phyloP scores from a whole-genome alignment of 2,888 invertebrate species.

The Lepidochitona cinerea region DNA sequence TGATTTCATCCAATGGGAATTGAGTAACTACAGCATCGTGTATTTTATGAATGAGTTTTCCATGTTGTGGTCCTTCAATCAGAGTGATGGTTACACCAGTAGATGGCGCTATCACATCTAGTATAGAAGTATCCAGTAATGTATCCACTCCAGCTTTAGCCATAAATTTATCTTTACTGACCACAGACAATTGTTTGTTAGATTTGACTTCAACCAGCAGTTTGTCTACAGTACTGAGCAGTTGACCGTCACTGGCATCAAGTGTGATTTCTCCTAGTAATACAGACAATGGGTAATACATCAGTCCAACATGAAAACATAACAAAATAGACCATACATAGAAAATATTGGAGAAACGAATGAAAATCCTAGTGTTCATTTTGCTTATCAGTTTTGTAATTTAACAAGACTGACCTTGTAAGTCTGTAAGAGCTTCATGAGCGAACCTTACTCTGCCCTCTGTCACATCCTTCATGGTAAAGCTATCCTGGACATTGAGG shows the following conservation, averaged over 20 bases:
- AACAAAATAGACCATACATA: too few relatives aligned
- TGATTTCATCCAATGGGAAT: constrained; percentile 52
- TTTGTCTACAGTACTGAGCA: constrained; percentile 34
- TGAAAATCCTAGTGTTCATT: too few relatives aligned
- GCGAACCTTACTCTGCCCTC: constrained; percentile 34
- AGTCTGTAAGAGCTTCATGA: too few relatives aligned
- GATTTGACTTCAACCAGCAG: constrained; percentile 37
- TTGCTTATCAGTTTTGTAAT: too few relatives aligned
- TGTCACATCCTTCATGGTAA: constrained; percentile 41
- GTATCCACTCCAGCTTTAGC: constrained; percentile 38
- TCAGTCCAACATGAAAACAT: neutral
- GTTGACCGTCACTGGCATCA: constrained; percentile 44
- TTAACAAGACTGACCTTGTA: too few relatives aligned
- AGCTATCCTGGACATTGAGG: constrained; percentile 36
- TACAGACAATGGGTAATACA: neutral
- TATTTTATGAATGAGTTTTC: constrained; percentile 32
- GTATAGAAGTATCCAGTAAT: constrained; percentile 29
- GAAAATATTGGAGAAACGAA: too few relatives aligned
- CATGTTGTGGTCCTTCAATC: constrained; percentile 49
- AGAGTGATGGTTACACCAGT: constrained; percentile 36
- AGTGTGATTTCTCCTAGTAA: constrained; percentile 36
- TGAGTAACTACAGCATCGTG: constrained; percentile 25
- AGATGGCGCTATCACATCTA: constrained; percentile 36
- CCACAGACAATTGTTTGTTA: constrained; percentile 30
- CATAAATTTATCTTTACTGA: constrained; percentile 33